These are phyloP conservation scores for Macquaria australasica DNA, from an alignment of 2,113 vertebrate genomes.

Conservation along the genomic window DNA sequence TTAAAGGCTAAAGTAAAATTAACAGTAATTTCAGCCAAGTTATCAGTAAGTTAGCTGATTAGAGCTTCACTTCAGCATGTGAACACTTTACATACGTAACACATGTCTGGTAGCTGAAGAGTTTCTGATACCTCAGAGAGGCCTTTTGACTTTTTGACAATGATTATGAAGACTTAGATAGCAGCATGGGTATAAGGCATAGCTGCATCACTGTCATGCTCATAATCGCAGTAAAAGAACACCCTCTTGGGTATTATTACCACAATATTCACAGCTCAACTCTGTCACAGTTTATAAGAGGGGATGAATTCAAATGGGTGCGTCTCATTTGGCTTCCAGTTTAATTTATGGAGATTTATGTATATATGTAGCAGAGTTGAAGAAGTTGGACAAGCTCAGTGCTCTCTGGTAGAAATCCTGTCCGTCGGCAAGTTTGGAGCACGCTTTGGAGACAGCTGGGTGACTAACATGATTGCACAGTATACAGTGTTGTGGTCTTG, in stretches of 20 bases:
- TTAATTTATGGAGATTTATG: conserved; percentile 80
- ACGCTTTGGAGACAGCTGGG: conserved; percentile 49
- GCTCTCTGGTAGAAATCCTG: conserved; percentile 71
- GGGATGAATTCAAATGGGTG: conserved; percentile 67
- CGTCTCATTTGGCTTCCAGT: conserved; percentile 67
- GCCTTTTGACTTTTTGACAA: conserved; percentile 64
- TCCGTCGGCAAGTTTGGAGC: conserved; percentile 58
- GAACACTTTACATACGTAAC: background rate
- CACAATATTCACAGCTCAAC: conserved; percentile 68
- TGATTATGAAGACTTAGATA: conserved; percentile 37
- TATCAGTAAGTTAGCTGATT: no score
- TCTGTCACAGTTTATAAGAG: conserved; percentile 68
- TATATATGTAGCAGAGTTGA: conserved; percentile 65
- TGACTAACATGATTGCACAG: conserved; percentile 56
- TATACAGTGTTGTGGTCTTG: conserved; percentile 39
- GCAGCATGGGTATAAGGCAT: conserved; percentile 21
- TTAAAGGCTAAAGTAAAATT: background rate
- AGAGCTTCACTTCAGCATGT: background rate
- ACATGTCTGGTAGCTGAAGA: conserved; percentile 18
- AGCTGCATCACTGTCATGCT: conserved; percentile 68
- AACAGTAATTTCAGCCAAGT: background rate
- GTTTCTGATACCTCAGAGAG: conserved; percentile 45
- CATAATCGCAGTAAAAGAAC: conserved; percentile 69
- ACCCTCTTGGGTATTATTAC: conserved; percentile 70
- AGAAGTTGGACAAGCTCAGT: conserved; percentile 64